Conservation (phyloP, 2,797 vertebrate species). For the Helarctos malayanus region DNA sequence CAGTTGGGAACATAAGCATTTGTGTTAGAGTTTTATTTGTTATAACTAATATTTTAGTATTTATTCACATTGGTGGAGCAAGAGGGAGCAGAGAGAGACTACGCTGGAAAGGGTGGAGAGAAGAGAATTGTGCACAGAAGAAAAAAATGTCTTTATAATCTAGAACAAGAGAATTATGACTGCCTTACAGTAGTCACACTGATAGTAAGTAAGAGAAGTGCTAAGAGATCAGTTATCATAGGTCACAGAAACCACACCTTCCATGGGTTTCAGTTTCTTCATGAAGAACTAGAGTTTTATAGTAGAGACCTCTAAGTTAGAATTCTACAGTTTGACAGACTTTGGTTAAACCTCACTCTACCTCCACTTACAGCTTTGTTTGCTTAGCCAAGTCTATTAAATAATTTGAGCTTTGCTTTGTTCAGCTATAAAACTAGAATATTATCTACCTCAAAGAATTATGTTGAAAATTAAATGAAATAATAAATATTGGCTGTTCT, state of each 20-base stretch:
- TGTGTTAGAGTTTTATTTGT: not conserved
- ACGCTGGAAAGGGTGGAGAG: not conserved
- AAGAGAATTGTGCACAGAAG: not conserved
- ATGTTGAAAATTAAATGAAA: slow-evolving; percentile 42
- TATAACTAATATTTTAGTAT: slow-evolving; percentile 3
- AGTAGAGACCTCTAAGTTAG: not conserved
- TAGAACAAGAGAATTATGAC: not conserved
- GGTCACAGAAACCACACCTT: not conserved
- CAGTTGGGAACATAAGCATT: not conserved
- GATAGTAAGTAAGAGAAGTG: not conserved
- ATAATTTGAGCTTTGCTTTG: not conserved
- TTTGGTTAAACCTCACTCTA: slow-evolving; percentile 13
- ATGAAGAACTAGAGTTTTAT: not conserved
- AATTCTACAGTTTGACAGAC: not conserved
- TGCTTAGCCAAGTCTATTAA: not conserved
- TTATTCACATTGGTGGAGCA: not conserved
- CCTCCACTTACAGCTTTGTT: not conserved
- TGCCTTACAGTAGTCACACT: not conserved
- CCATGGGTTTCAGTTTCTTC: not conserved
- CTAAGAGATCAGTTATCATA: not conserved
- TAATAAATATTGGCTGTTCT: not conserved
- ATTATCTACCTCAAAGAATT: not conserved
- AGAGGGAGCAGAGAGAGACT: not conserved
- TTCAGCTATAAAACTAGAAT: not conserved
- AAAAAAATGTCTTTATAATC: not conserved